These are phyloP conservation scores for Cephus spinipes DNA, from an alignment of 2,888 invertebrate genomes.

Conservation along the genomic window DNA sequence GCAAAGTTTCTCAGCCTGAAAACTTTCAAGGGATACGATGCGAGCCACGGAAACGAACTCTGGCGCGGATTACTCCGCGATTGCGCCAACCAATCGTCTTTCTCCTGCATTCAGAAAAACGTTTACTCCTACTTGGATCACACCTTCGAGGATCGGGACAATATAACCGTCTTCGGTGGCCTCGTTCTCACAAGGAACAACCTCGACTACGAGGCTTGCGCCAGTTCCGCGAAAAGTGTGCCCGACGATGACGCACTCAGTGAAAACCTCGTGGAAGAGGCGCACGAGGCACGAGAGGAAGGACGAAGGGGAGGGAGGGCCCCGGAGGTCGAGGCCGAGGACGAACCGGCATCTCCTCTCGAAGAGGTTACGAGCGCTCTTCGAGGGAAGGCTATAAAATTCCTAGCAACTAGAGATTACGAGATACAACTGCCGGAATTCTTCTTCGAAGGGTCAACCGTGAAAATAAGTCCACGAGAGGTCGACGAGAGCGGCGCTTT, in stretches of 20 bases:
- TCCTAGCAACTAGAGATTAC: constrained; percentile 83
- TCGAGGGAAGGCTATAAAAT: constrained; percentile 78
- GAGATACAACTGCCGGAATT: constrained; percentile 78
- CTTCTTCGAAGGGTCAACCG: constrained; percentile 78
- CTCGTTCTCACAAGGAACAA: constrained; percentile 75
- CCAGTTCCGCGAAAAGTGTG: constrained; percentile 62
- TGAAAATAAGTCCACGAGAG: constrained; percentile 80
- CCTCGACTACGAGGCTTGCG: constrained; percentile 68
- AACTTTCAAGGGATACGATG: constrained; percentile 52
- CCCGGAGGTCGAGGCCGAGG: constrained; percentile 39
- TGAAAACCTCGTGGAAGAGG: constrained; percentile 42
- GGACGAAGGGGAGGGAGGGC: constrained; percentile 8
- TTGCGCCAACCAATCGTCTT: constrained; percentile 75
- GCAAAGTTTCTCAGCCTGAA: constrained; percentile 54
- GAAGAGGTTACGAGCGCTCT: constrained; percentile 81
- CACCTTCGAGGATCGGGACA: constrained; percentile 73
- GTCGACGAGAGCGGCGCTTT: constrained; percentile 81
- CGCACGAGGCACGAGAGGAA: constrained; percentile 52
- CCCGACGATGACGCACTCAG: constrained; percentile 45
- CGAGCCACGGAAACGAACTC: constrained; percentile 72
- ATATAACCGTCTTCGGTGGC: constrained; percentile 76
- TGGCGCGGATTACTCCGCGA: constrained; percentile 82
- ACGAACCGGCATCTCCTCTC: constrained; percentile 69
- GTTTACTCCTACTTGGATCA: constrained; percentile 80
- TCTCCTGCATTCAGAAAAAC: constrained; percentile 82